Base-by-base conservation (phyloP, 2,888 invertebrate genomes). In the Stictocephala bisonia region DNA sequence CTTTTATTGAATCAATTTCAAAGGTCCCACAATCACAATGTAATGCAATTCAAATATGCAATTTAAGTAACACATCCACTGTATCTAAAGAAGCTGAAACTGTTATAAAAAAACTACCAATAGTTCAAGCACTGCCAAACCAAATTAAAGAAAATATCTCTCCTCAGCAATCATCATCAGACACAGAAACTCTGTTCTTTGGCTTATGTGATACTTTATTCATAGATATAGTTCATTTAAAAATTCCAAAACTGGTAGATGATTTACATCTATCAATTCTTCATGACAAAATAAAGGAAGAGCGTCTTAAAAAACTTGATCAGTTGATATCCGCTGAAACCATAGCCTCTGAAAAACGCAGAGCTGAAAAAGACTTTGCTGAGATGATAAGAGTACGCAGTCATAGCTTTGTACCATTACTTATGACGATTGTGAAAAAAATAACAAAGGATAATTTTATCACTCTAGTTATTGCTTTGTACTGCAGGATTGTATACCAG, bases 231-330 rank as follows among this genome's bases (percentile, higher is more conserved):
- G 60, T 60, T 3, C 18, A 2, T 7, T 22, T 40, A 4, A 40
- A 60, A 40, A 60, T 60, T 2, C 60, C 60, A n/a, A 60, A 60
- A 60, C 11, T 60, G 9, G 60, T 29, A n/a, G 35, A 60, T 22
- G 60, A 60, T 60, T 22, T 60, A 35, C 40, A 60, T 22, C 40
- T 60, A 13, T 40, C 40, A 22, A 60, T 60, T 22, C 9, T 22
- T 20, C 40, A 18, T 60, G 60, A 60, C 7, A 20, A 35, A 6
- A 60, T 35, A 40, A 60, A 40, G 40, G 60, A 60, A 35, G 60
- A 60, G 3, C 60, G 60, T 22, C 22, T 60, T 3, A 60, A 60
- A 24, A 60, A 35, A 60, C 31, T 60, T 22, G 40, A 60, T 15
- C 60, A 60, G 40, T 40, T 60, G 22, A 31, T 22, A 15, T 27